Evolutionary conservation across 2,113 vertebrate species (phyloP), one percentile per base, ranked within the genome.

Genomic region (Corapipo altera): DNA sequence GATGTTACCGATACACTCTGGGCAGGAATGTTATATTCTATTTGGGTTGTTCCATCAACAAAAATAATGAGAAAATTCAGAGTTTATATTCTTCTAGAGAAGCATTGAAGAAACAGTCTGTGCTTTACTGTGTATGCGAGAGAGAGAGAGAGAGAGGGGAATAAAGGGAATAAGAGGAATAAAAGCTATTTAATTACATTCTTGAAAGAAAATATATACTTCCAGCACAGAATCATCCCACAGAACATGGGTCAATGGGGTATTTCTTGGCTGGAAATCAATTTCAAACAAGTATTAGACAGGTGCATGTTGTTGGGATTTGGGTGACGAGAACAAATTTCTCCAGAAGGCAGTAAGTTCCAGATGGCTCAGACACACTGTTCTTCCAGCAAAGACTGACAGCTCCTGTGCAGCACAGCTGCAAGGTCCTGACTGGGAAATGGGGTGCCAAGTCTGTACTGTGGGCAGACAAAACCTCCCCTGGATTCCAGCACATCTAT

Each of bases 81-180:
- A 57, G 11, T 9, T 74, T 19, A 37, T 58, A 32, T 41, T 66
- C 26, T 80, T 76, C 66, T 33, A 70, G 74, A 66, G 33, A 73
- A 70, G 24, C 15, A 23, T 62, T 55, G 59, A 81, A 61, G 49
- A 70, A 84, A 77, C 2, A 65, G 5, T 43, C 28, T 35, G 17
- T 65, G 33, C 1, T 22, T 52, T 79, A 66, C 17, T 33, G 2
- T 7, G 22, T 33, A 2, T 7, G 22, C 41, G 33, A 18, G 18
- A 32, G 8, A 7, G 1, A 4, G 58, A 7, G 26, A 16, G 20
- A 37, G 10, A 7, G 0, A 18, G 51, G 2, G 6, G 14, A 83
- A 80, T 71, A 73, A 70, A 96, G 87, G 3, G 1, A 51, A 52
- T 16, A 28, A 3, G 27, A n/a, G 6, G 14, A 80, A 77, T 67